Evolutionary conservation across 2,797 vertebrate species (phyloP).

Genomic region (Coccyzus lansbergi): DNA sequence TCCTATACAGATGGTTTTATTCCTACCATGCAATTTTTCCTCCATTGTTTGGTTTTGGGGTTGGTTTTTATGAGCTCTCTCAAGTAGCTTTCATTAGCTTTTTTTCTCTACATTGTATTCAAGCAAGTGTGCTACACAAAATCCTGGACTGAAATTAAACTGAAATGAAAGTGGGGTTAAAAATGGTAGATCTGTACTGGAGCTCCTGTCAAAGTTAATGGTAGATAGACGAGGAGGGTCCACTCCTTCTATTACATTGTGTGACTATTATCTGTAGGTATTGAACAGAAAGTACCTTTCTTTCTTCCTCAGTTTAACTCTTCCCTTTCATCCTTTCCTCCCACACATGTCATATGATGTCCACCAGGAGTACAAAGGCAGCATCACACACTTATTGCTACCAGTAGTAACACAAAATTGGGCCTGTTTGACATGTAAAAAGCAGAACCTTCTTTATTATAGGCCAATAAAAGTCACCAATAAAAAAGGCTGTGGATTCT

Average conservation of each 20-base stretch:
- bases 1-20: constrained; percentile 14
- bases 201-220: neutral
- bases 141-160: neutral
- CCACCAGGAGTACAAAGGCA: neutral
- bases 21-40: neutral
- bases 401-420: neutral
- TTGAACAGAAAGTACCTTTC: neutral
- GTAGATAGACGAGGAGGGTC: neutral
- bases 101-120: neutral
- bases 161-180: fast-evolving
- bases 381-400: neutral
- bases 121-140: neutral
- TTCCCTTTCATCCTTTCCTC: neutral
- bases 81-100: neutral
- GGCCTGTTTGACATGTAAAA: neutral
- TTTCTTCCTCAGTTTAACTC: neutral
- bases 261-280: neutral
- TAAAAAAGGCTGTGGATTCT: neutral
- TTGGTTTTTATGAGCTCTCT: neutral
- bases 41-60: neutral
- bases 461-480: neutral
- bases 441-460: neutral
- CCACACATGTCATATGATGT: neutral
- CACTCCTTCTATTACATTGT: neutral
- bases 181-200: neutral